Evolutionary conservation across 2,113 vertebrate species (phyloP), one percentile per base, ranked within the genome.

Genomic region (Xyliphius kryptos): DNA sequence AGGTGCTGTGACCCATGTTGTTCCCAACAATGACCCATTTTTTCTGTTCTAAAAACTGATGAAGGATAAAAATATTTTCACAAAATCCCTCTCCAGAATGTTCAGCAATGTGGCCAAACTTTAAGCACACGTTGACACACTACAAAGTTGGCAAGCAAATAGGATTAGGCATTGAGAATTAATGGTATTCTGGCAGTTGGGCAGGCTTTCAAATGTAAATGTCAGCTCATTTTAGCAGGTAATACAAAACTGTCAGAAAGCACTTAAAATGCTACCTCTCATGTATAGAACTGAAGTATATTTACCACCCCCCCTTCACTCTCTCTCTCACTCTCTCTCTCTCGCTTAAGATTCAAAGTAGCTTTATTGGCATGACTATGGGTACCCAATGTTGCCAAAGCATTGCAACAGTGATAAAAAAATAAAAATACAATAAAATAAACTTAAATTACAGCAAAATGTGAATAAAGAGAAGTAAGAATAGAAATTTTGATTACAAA

Each of bases 171-270:
- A 61, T 70, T 37, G 58, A 52, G 40, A 71, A 78, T 74, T 69
- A 77, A 77, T 76, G 74, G 63, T 59, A 55, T 75, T 68, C 74
- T 74, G 63, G 73, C 53, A 36, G 61, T 9, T 63, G 52, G 40
- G 54, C 63, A 61, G 66, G 69, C 58, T 76, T 69, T 71, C 70
- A 71, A 68, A 73, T 73, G 68, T 72, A 69, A 61, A 75, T 71
- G 74, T 74, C 72, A 75, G 65, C 72, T 72, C 59, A 57, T 74
- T 77, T 79, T 67, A 74, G 60, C 60, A 62, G 70, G 72, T 73
- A 75, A 71, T 77, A 57, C 58, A 69, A 71, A 73, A 71, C 66
- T 62, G 74, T 62, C 68, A 37, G 48, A 61, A 67, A 70, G 58
- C 58, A 66, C 61, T 70, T 50, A 8, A 54, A 68, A 58, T 3